These are phyloP conservation scores for Thecophora atra DNA, from an alignment of 2,888 invertebrate species.

Conservation along the genomic window DNA sequence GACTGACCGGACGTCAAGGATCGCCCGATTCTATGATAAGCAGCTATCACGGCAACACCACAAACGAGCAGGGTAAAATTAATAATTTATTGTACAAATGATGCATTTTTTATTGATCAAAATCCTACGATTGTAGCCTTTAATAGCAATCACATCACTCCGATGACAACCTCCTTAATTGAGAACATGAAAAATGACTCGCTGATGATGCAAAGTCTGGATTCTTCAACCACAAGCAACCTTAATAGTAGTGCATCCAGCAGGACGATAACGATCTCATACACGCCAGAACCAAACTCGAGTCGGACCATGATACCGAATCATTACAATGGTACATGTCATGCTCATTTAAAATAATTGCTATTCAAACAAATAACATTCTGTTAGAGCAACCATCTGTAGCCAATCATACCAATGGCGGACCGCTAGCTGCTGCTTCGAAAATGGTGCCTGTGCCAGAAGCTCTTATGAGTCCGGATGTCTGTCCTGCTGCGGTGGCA, in stretches of 20 bases:
- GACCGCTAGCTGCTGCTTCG: constrained; percentile 80
- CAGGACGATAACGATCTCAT: constrained; percentile 59
- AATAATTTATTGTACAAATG: neutral
- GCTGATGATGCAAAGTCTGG: constrained; percentile 71
- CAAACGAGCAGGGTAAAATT: constrained; percentile 57
- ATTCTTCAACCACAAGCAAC: constrained; percentile 61
- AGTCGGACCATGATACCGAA: constrained; percentile 63
- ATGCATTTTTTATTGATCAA: constrained; percentile 1
- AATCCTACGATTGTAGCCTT: constrained; percentile 42
- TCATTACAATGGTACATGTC: constrained; percentile 60
- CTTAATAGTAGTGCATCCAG: constrained; percentile 55
- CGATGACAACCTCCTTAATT: constrained; percentile 66
- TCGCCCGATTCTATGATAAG: constrained; percentile 80
- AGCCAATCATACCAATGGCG: constrained; percentile 52
- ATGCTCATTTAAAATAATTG: neutral
- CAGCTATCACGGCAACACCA: constrained; percentile 73
- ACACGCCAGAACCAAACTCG: constrained; percentile 63
- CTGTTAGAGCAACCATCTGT: constrained; percentile 55
- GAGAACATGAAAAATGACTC: constrained; percentile 65
- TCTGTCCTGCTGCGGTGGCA: constrained; percentile 62
- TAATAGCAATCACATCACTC: constrained; percentile 55
- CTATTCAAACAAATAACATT: neutral
- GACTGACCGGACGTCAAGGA: constrained; percentile 66
- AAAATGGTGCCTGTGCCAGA: constrained; percentile 90
- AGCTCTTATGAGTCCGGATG: constrained; percentile 85